These are phyloP conservation scores for Lottia scabra DNA, from an alignment of 2,888 invertebrate genomes.

Conservation along the genomic window DNA sequence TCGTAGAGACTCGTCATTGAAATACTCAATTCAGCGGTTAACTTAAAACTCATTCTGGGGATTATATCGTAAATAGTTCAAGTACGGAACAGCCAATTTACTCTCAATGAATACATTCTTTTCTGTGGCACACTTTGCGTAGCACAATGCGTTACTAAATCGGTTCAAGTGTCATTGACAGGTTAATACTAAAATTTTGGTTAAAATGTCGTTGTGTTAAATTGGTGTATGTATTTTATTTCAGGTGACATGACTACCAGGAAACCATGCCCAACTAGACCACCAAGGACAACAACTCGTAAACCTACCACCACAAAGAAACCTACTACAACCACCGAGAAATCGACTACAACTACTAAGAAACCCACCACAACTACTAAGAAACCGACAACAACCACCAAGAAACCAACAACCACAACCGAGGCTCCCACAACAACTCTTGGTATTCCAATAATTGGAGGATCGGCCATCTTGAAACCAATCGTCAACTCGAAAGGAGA, in stretches of 20 bases:
- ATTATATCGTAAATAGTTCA: too few relatives aligned
- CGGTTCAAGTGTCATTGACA: too few relatives aligned
- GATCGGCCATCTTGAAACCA: constrained; percentile 26
- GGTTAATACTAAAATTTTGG: too few relatives aligned
- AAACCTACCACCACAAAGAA: constrained; percentile 9
- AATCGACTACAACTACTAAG: constrained; percentile 24
- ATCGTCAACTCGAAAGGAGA: constrained; percentile 30
- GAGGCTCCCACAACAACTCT: constrained; percentile 28
- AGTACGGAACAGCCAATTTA: not conserved
- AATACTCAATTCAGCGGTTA: not conserved
- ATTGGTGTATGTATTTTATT: not conserved
- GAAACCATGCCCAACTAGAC: not conserved
- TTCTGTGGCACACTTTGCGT: too few relatives aligned
- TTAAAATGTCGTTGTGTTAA: not conserved
- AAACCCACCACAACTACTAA: constrained; percentile 32
- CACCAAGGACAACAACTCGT: constrained; percentile 14
- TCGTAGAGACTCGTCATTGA: not conserved
- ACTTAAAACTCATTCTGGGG: too few relatives aligned
- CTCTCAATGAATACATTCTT: not conserved
- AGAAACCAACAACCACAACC: constrained; percentile 26
- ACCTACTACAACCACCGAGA: constrained; percentile 12
- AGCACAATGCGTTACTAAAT: too few relatives aligned
- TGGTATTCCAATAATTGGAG: constrained; percentile 32
- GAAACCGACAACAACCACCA: constrained; percentile 26
- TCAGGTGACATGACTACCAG: constrained; percentile 3